A percentile compares a stretch with the other conserved stretches of the same genome.
These are phyloP conservation scores for Ichneumon xanthorius DNA, from an alignment of 2,888 invertebrate species.

Conservation along the genomic window DNA sequence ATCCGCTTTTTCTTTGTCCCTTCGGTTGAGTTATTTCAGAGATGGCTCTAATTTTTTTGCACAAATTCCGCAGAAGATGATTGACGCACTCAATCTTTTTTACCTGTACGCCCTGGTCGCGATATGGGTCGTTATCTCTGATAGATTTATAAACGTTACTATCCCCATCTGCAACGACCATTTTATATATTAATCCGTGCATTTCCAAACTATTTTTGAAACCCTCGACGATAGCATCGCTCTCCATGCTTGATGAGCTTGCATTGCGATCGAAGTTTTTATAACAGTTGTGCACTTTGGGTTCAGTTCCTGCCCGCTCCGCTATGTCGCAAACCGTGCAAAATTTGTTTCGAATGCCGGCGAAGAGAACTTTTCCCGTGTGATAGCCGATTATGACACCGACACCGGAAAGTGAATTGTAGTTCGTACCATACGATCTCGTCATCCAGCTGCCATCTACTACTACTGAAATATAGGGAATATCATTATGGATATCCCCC, in stretches of 20 bases:
- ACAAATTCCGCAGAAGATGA: slow-evolving; percentile 73
- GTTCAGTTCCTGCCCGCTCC: background rate
- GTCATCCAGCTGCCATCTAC: slow-evolving; percentile 70
- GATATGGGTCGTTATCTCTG: slow-evolving; percentile 71
- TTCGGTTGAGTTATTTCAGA: no score
- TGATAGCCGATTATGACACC: slow-evolving; percentile 66
- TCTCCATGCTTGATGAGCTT: slow-evolving; percentile 77
- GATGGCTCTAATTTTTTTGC: slow-evolving; percentile 57
- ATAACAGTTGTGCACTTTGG: slow-evolving; percentile 70
- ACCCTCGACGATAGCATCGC: slow-evolving; percentile 68
- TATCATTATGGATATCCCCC: slow-evolving; percentile 51
- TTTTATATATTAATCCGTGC: slow-evolving; percentile 64
- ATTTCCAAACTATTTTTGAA: slow-evolving; percentile 67
- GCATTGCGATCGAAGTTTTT: slow-evolving; percentile 75
- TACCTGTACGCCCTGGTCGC: slow-evolving; percentile 60
- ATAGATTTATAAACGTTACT: slow-evolving; percentile 76
- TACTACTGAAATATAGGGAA: slow-evolving; percentile 65
- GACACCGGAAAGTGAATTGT: slow-evolving; percentile 68
- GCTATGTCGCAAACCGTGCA: slow-evolving; percentile 67
- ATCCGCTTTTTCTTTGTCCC: no score
- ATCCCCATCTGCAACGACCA: slow-evolving; percentile 75
- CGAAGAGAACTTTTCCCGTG: slow-evolving; percentile 71
- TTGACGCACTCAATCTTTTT: slow-evolving; percentile 79
- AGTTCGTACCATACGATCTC: slow-evolving; percentile 65
- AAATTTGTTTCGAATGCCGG: slow-evolving; percentile 75